These are phyloP conservation scores for Nematopogon swammerdamellus DNA, from an alignment of 2,888 invertebrate genomes.

Conservation along the genomic window DNA sequence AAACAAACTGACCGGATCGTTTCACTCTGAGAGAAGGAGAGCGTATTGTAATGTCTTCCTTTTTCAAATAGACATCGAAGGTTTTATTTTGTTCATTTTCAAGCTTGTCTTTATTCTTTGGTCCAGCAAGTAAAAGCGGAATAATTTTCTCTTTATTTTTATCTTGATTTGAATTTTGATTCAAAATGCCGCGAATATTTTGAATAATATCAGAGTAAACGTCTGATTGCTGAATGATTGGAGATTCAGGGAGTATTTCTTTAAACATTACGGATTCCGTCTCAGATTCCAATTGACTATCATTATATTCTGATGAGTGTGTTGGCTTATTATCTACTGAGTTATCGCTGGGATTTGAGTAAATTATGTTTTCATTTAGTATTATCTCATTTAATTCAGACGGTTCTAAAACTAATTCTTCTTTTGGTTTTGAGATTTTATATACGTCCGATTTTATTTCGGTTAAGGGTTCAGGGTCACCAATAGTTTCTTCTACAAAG, in stretches of 20 bases:
- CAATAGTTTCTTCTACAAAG: constrained; percentile 57
- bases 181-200: constrained; percentile 26
- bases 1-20: constrained; percentile 34
- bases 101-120: not conserved
- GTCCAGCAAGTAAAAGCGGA: not conserved
- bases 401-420: constrained; percentile 8
- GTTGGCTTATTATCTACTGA: no score
- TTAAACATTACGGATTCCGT: no score
- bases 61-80: constrained; percentile 19
- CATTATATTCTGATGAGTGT: no score
- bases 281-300: no score
- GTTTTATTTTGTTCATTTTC: constrained; percentile 12
- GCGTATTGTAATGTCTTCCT: constrained; percentile 19
- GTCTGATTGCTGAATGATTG: constrained; percentile 19
- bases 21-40: constrained; percentile 21
- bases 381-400: constrained; percentile 9
- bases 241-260: no score
- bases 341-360: no score
- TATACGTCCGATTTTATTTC: constrained; percentile 20
- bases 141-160: not conserved
- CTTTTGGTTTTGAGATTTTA: constrained; percentile 13
- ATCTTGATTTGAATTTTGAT: not conserved
- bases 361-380: not conserved
- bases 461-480: constrained; percentile 39
- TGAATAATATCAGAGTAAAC: constrained; percentile 47